These are phyloP conservation scores for Rhineura floridana DNA, from an alignment of 2,113 vertebrate species.

Conservation along the genomic window DNA sequence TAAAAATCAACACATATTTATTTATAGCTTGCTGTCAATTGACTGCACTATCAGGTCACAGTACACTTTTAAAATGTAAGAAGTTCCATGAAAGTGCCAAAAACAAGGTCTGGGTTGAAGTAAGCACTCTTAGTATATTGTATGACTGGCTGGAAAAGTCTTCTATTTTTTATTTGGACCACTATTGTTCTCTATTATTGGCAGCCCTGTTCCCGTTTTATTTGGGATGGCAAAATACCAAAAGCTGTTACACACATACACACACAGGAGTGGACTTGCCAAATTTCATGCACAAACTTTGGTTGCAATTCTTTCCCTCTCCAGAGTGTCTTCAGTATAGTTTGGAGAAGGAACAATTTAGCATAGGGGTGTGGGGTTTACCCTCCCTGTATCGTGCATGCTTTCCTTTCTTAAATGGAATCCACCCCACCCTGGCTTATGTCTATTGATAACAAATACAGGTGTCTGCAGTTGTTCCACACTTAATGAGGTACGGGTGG, in stretches of 20 bases:
- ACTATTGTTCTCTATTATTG: conserved; percentile 60
- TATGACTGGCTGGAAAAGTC: not conserved
- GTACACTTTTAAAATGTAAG: not conserved
- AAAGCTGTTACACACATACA: not conserved
- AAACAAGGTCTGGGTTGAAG: conserved; percentile 27
- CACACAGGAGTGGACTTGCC: conserved; percentile 23
- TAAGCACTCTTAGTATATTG: conserved; percentile 52
- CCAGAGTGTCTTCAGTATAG: not conserved
- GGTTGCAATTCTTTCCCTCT: conserved; percentile 24
- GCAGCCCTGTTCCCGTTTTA: conserved; percentile 41
- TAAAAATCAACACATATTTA: not conserved
- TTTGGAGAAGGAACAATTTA: conserved; percentile 19
- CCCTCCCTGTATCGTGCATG: not conserved
- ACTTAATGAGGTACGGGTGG: conserved; percentile 23
- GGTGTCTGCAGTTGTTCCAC: conserved; percentile 25
- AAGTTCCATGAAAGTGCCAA: conserved; percentile 1
- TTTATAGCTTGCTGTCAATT: not conserved
- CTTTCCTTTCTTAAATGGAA: conserved; percentile 12
- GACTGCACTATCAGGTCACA: not conserved
- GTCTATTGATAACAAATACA: not conserved
- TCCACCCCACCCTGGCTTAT: not conserved
- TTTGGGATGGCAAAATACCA: conserved; percentile 57
- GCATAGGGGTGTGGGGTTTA: conserved; percentile 23
- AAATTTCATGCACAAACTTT: conserved; percentile 35
- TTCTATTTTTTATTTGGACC: conserved; percentile 37